Evolutionary conservation across 2,113 vertebrate genomes (phyloP).

Genomic region (Coturnix japonica): DNA sequence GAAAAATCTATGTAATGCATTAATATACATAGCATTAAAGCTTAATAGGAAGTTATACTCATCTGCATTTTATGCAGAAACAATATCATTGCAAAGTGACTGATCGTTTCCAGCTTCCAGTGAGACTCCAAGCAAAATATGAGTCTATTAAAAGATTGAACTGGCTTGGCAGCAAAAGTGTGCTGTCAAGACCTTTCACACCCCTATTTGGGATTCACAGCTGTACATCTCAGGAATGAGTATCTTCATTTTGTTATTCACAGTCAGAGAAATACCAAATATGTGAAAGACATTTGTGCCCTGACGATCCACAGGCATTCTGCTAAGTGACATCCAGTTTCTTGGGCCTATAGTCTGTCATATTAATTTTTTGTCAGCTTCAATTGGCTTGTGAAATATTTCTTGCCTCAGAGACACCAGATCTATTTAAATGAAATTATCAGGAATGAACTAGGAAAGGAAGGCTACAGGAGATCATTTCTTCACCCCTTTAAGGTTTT

Average conservation of each 20-base stretch:
- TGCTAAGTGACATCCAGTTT: neutral
- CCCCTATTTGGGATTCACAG: neutral
- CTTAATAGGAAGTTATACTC: neutral
- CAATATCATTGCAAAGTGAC: neutral
- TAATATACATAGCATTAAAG: neutral
- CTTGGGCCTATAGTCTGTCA: neutral
- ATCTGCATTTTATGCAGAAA: neutral
- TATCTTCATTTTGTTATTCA: neutral
- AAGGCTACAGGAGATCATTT: neutral
- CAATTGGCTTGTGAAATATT: neutral
- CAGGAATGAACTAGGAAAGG: slow-evolving; percentile 14
- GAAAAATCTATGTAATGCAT: neutral
- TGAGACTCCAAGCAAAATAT: neutral
- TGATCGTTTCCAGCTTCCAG: neutral
- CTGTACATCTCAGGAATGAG: neutral
- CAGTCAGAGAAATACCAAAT: slow-evolving; percentile 22
- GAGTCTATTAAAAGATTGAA: neutral
- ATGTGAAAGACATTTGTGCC: neutral
- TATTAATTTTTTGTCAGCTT: slow-evolving; percentile 2
- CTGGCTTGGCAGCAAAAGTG: neutral
- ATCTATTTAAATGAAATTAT: slow-evolving; percentile 56
- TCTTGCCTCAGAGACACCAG: neutral
- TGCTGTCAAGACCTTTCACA: neutral
- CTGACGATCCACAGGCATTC: neutral
- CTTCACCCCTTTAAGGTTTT: neutral